phyloP scores from a whole-genome alignment of 2,797 vertebrate species.

The Acropternis orthonyx region DNA sequence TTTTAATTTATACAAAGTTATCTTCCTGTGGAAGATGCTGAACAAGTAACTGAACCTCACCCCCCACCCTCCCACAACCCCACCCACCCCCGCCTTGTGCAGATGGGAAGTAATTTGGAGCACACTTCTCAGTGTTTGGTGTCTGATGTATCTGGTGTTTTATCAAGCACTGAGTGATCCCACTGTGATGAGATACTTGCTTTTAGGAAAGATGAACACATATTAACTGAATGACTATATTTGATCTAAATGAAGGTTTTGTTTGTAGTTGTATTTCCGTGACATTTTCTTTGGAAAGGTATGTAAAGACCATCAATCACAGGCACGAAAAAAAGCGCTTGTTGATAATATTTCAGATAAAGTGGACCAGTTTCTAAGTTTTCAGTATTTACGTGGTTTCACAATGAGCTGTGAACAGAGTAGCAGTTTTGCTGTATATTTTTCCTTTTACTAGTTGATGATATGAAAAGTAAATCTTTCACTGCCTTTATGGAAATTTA shows the following conservation, averaged over 20 bases:
- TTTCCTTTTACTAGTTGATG: neutral
- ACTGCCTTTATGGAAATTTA: neutral
- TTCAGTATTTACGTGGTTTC: neutral
- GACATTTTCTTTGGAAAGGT: neutral
- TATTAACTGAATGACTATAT: fast-evolving
- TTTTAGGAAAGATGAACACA: neutral
- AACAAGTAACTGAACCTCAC: neutral
- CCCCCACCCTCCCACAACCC: no score
- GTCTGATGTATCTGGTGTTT: neutral
- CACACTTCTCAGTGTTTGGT: neutral
- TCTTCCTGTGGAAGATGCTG: neutral
- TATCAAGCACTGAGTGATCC: neutral
- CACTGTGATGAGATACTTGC: neutral
- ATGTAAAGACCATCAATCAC: neutral
- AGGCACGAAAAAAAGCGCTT: neutral
- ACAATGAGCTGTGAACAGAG: neutral
- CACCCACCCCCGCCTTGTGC: neutral
- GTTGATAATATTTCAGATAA: neutral
- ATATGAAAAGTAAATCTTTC: neutral
- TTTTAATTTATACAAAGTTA: neutral
- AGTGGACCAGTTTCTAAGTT: neutral
- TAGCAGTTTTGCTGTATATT: neutral
- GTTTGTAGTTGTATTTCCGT: neutral
- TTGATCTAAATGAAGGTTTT: neutral
- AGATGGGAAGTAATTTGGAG: neutral